These are phyloP conservation scores for Orthosia incerta DNA, from an alignment of 2,888 invertebrate species.

Conservation along the genomic window DNA sequence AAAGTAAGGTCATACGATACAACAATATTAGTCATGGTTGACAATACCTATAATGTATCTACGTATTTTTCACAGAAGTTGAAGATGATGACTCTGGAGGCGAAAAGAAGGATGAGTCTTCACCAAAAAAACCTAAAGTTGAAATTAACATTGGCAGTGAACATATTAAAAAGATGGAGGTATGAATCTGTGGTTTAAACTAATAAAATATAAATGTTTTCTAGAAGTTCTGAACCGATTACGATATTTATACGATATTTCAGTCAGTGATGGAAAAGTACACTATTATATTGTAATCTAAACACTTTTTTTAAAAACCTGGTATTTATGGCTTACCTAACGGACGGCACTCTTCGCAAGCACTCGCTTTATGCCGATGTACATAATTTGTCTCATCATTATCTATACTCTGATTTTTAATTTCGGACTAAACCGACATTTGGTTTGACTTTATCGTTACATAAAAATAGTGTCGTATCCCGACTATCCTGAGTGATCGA, in stretches of 20 bases:
- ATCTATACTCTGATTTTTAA: too few species aligned
- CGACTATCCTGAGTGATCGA: too few species aligned
- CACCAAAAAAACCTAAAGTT: slow-evolving; percentile 91
- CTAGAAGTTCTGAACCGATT: background rate
- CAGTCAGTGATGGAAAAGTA: too few species aligned
- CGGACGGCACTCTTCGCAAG: background rate
- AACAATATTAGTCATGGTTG: background rate
- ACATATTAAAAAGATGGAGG: slow-evolving; percentile 94
- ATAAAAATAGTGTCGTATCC: too few species aligned
- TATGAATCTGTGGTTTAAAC: slow-evolving; percentile 70
- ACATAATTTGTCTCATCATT: too few species aligned
- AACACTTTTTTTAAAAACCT: background rate
- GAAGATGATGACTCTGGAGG: slow-evolving; percentile 91
- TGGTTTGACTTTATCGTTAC: too few species aligned
- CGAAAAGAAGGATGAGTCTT: slow-evolving; percentile 90
- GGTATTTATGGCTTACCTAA: background rate
- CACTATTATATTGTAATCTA: background rate
- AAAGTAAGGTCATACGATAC: background rate
- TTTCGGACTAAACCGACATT: too few species aligned
- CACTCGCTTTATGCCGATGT: too few species aligned
- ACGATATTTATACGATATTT: too few species aligned
- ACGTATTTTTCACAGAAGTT: slow-evolving; percentile 79
- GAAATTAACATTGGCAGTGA: slow-evolving; percentile 94
- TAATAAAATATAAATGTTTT: background rate
- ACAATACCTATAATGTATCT: background rate